These are phyloP conservation scores for Rhagium mordax DNA, from an alignment of 2,888 invertebrate species.

Conservation along the genomic window DNA sequence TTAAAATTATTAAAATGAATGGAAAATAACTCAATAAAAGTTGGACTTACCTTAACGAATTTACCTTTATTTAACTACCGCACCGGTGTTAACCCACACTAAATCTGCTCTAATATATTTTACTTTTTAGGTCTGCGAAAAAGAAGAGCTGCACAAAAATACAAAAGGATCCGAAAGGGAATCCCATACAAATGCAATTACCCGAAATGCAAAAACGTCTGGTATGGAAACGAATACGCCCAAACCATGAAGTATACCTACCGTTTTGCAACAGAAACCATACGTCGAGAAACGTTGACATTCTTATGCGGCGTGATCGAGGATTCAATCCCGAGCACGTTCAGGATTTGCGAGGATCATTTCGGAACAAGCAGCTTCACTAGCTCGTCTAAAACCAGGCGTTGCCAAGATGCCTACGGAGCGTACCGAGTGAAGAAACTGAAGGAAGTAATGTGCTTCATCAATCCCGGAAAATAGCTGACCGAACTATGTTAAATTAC, in stretches of 20 bases:
- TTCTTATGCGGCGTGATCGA: not conserved
- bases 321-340: not conserved
- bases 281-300: slow-evolving; percentile 10
- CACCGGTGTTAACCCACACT: too few relatives aligned
- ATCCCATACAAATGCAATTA: slow-evolving; percentile 22
- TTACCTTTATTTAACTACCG: too few relatives aligned
- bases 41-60: too few relatives aligned
- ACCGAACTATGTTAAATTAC: too few relatives aligned
- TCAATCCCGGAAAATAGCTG: too few relatives aligned
- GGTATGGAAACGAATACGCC: slow-evolving; percentile 8
- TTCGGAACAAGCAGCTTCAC: not conserved
- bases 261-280: not conserved
- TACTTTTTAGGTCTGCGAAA: too few relatives aligned
- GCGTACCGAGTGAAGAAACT: not conserved
- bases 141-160: too few relatives aligned
- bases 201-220: slow-evolving; percentile 1
- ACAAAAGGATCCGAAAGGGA: too few relatives aligned
- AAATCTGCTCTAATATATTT: too few relatives aligned
- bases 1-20: too few relatives aligned
- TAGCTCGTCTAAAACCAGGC: not conserved
- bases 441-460: not conserved
- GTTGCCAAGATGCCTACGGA: not conserved
- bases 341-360: slow-evolving; percentile 21
- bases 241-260: slow-evolving; percentile 20
- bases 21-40: too few relatives aligned